Base-by-base conservation (phyloP, 2,888 invertebrate species). In the Automeris io region DNA sequence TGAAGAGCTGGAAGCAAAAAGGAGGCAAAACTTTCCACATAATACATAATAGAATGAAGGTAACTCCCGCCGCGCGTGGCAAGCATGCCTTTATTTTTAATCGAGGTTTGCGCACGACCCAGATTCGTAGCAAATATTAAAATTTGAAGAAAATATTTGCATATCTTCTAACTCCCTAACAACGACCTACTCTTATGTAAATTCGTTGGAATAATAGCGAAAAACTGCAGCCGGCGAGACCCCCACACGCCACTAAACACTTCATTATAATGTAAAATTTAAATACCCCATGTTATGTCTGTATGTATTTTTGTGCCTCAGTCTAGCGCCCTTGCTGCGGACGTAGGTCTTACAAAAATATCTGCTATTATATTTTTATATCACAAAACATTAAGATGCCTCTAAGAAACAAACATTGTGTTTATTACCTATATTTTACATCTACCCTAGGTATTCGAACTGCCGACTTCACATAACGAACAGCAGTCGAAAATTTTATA, bases 381-480 rank as follows among this genome's bases (percentile, higher is more conserved):
- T 86, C 86, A 86, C 86, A 86, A 82, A 73, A 79, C 76, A 76
- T 78, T 79, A 83, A 81, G 78, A 82, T 78, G 81, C 78, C 78
- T 83, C 82, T 77, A 82, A 75, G 75, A 80, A 83, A 79, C 77
- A 79, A 81, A 85, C 78, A 82, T 78, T 80, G 80, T 77, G 79
- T 74, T 74, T 72, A 74, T 69, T n/a, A n/a, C n/a, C n/a, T n/a
- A 62, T 63, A 68, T 71, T 68, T 62, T 62, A 67, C 70, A 66
- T 72, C 72, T 77, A 78, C 65, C n/a, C 66, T 74, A 70, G 64
- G 66, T 61, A 74, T 66, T 67, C 58, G 57, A 67, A 67, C 69
- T 74, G 70, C 67, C 66, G 61, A 62, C 69, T 64, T 64, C 64
- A 69, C 59, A 64, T 59, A 65, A 73, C 72, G 69, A 72, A 65